Base-by-base conservation (phyloP, 2,888 invertebrate species). In the Phasia obesa region DNA sequence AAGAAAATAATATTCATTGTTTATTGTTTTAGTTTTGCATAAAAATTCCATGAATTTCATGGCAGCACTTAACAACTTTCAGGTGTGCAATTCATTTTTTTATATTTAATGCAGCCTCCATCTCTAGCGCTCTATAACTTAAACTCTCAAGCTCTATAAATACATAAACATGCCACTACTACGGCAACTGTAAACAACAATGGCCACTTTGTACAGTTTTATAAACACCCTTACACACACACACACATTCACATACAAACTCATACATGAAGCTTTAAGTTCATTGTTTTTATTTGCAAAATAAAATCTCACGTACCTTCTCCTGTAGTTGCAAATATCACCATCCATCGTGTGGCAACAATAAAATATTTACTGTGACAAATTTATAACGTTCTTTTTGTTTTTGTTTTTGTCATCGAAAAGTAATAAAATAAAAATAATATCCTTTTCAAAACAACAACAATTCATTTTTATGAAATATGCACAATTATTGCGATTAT, bases 31-130 rank as follows among this genome's bases (percentile, higher is more conserved):
- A 71, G 67, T 85, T 86, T 86, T 85, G 86, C 86, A 87, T 86
- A 86, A 85, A 87, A 87, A 86, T 85, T 85, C 85, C 87, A 87
- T 87, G 87, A 86, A 87, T 87, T 87, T 86, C 85, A 87, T 86
- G 85, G 86, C 84, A 85, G 85, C 87, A 87, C 86, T 86, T 87
- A 86, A 86, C 86, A 87, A 84, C 69, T 79, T 83, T 79, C 79
- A 83, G 78, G 78, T 83, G 83, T 79, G 60, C 70, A 60, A 75
- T 82, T 73, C 65, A 73, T 51, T 64, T 69, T 71, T 21, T 55
- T 73, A 13, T 59, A 38, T 0, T 23, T 1, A 9, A 17, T n/a
- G 7, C 17, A 27, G 2, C 35, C 17, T 21, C 1, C 38, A 1
- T 53, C 3, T 15, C 11, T 2, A 19, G 44, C 15, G 25, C 60